Percentiles rank a stretch among this genome's conserved stretches.
Evolutionary conservation across 2,113 vertebrate species (phyloP).

Genomic region (Penelope pileata): DNA sequence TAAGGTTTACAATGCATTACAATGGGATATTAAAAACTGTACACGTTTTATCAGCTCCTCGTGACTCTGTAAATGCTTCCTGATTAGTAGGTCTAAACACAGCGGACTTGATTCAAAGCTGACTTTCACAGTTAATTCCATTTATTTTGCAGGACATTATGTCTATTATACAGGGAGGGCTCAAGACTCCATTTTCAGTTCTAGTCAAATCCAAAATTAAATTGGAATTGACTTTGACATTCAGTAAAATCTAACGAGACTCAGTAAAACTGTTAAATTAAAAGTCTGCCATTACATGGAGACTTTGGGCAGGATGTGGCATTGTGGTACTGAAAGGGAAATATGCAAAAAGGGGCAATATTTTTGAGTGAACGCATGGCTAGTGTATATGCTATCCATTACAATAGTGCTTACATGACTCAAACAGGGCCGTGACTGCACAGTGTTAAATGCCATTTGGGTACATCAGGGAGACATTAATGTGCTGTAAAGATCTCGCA

Average conservation of each 20-base stretch:
- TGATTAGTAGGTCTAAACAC: conserved; percentile 65
- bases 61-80: conserved; percentile 71
- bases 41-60: conserved; percentile 73
- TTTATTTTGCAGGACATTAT: background rate
- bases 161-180: background rate
- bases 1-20: conserved; percentile 74
- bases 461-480: background rate
- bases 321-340: background rate
- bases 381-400: background rate
- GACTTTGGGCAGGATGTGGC: background rate
- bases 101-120: background rate
- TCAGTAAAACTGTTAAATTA: background rate
- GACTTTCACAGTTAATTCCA: conserved; percentile 16
- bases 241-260: background rate
- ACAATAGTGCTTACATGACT: background rate
- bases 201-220: background rate
- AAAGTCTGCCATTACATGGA: background rate
- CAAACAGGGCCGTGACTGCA: background rate
- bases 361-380: background rate
- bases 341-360: background rate
- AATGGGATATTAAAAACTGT: conserved; percentile 76
- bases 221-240: background rate
- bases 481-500: background rate
- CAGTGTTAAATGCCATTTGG: background rate
- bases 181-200: background rate